phyloP scores from a whole-genome alignment of 2,888 invertebrate species.

The Idaea dimidiata region DNA sequence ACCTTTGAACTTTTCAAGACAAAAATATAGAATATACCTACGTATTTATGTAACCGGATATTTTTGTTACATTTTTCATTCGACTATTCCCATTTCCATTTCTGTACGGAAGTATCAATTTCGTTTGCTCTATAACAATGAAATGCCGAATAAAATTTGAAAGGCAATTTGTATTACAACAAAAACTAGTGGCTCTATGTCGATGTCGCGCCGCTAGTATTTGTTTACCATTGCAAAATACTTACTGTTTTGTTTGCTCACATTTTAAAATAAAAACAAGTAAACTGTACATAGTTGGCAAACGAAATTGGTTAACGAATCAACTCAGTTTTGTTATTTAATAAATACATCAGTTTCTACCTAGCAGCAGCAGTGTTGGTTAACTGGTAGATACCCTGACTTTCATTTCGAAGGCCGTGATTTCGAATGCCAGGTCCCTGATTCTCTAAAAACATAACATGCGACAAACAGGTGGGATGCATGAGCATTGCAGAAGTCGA shows the following conservation, averaged over 20 bases:
- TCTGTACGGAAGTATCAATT: background rate
- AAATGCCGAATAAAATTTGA: background rate
- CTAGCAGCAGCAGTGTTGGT: too few relatives aligned
- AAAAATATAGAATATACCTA: background rate
- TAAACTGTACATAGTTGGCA: background rate
- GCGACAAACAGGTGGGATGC: too few relatives aligned
- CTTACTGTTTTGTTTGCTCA: too few relatives aligned
- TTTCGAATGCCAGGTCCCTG: too few relatives aligned
- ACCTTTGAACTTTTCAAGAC: background rate
- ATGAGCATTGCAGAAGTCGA: too few relatives aligned
- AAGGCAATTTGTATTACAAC: slow-evolving; percentile 1
- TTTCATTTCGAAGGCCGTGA: too few relatives aligned
- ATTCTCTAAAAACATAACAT: too few relatives aligned
- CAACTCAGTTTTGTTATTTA: background rate
- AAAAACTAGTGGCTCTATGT: background rate
- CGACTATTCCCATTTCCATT: slow-evolving; percentile 2
- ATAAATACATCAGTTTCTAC: background rate
- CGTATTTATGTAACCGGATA: background rate
- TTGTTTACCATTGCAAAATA: background rate
- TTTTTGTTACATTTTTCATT: background rate
- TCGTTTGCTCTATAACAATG: background rate
- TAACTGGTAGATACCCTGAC: too few relatives aligned
- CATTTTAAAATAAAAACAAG: background rate
- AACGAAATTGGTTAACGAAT: background rate
- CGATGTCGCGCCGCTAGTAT: background rate